phyloP scores from a whole-genome alignment of 2,797 vertebrate species.

The Helicolenus hilgendorfi region DNA sequence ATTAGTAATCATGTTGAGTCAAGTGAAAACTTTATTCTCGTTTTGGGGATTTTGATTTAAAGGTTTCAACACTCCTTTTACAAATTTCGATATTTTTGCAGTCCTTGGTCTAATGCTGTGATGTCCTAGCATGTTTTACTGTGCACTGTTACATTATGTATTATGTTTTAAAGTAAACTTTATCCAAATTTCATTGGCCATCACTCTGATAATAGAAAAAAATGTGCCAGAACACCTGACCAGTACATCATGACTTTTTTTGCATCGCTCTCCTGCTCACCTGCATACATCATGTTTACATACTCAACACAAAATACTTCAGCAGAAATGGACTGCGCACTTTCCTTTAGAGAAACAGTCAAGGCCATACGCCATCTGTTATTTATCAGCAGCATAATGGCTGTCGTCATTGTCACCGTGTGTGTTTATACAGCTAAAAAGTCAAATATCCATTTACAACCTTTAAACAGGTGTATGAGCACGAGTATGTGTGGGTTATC shows the following conservation, averaged over 20 bases:
- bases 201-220: neutral
- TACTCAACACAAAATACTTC: conserved; percentile 5
- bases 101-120: neutral
- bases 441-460: conserved; percentile 15
- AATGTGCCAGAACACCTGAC: conserved; percentile 3
- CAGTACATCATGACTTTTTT: neutral
- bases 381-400: conserved; percentile 50
- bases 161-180: conserved; percentile 5
- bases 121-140: neutral
- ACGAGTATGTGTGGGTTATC: conserved; percentile 14
- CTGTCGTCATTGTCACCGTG: conserved; percentile 18
- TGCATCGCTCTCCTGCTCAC: conserved; percentile 4
- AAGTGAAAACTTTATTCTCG: neutral
- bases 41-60: neutral
- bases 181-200: neutral
- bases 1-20: neutral
- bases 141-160: neutral
- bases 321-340: neutral
- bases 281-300: neutral
- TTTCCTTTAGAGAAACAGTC: conserved; percentile 63
- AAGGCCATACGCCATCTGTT: conserved; percentile 36
- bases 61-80: neutral
- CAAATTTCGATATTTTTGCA: neutral
- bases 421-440: conserved; percentile 20
- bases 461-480: conserved; percentile 46